Percentiles rank a stretch among this genome's conserved stretches.
Conservation (phyloP, 1,140 invertebrate genomes). For the Eumaeus atala region DNA sequence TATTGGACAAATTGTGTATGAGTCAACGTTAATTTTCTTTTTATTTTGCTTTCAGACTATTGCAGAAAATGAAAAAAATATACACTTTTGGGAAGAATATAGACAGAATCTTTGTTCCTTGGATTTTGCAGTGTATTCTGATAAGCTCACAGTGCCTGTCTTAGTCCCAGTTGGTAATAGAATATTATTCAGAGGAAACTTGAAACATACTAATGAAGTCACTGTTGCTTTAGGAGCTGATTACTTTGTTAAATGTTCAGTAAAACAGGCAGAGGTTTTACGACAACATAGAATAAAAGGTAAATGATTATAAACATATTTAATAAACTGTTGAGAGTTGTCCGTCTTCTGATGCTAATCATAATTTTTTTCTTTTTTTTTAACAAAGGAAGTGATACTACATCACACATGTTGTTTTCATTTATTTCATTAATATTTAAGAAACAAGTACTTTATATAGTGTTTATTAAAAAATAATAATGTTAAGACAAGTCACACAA, state of each 20-base stretch:
- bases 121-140: conserved; percentile 46
- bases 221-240: conserved; percentile 81
- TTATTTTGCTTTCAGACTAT: conserved; percentile 43
- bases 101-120: conserved; percentile 41
- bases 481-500: no score
- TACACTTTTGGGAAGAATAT: conserved; percentile 58
- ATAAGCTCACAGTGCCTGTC: conserved; percentile 65
- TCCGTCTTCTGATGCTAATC: background rate
- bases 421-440: no score
- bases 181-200: conserved; percentile 80
- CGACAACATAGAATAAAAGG: conserved; percentile 78
- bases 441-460: no score
- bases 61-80: conserved; percentile 49
- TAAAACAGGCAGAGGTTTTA: conserved; percentile 78
- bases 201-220: conserved; percentile 86
- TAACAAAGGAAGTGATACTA: no score
- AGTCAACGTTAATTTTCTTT: background rate
- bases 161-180: conserved; percentile 80
- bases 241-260: conserved; percentile 82
- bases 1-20: no score
- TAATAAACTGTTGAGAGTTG: no score
- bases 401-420: no score
- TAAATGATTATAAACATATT: conserved; percentile 17
- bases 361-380: background rate
- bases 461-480: no score